Conservation (phyloP, 2,888 invertebrate genomes). For the Sclerodermus sp. region DNA sequence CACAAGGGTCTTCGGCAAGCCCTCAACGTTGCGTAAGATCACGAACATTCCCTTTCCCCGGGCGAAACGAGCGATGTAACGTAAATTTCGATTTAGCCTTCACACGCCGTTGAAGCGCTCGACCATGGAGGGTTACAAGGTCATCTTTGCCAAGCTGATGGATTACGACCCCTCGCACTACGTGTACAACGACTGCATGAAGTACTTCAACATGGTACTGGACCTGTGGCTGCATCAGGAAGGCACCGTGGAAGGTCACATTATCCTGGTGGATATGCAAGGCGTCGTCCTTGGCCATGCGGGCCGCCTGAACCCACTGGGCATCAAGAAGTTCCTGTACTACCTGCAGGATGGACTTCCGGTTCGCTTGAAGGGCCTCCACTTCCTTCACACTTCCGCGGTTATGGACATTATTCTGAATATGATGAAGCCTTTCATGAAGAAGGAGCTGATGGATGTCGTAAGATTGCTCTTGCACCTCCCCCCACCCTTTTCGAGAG, state of each 20-base stretch:
- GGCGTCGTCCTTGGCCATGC: slow-evolving; percentile 66
- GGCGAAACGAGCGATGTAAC: too few relatives aligned
- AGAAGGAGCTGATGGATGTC: slow-evolving; percentile 63
- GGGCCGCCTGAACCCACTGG: slow-evolving; percentile 64
- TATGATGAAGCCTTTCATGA: slow-evolving; percentile 72
- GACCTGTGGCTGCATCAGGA: slow-evolving; percentile 62
- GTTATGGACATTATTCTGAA: slow-evolving; percentile 72
- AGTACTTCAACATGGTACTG: slow-evolving; percentile 62
- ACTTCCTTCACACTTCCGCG: slow-evolving; percentile 69
- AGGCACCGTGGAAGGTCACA: slow-evolving; percentile 66
- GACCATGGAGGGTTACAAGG: slow-evolving; percentile 63
- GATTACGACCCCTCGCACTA: slow-evolving; percentile 65
- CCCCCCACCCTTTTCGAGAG: too few relatives aligned
- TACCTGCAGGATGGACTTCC: slow-evolving; percentile 74
- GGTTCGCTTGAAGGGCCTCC: slow-evolving; percentile 68
- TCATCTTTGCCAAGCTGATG: slow-evolving; percentile 60
- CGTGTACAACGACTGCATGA: slow-evolving; percentile 59
- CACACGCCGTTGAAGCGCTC: slow-evolving; percentile 57
- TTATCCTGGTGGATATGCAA: slow-evolving; percentile 68
- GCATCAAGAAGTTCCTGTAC: slow-evolving; percentile 68
- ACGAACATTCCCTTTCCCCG: not conserved
- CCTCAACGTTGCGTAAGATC: slow-evolving; percentile 60
- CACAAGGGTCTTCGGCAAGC: slow-evolving; percentile 56
- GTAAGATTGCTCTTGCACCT: too few relatives aligned
- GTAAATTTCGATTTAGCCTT: slow-evolving; percentile 19